These are phyloP conservation scores for Salticus scenicus DNA, from an alignment of 2,888 invertebrate genomes.

Conservation along the genomic window DNA sequence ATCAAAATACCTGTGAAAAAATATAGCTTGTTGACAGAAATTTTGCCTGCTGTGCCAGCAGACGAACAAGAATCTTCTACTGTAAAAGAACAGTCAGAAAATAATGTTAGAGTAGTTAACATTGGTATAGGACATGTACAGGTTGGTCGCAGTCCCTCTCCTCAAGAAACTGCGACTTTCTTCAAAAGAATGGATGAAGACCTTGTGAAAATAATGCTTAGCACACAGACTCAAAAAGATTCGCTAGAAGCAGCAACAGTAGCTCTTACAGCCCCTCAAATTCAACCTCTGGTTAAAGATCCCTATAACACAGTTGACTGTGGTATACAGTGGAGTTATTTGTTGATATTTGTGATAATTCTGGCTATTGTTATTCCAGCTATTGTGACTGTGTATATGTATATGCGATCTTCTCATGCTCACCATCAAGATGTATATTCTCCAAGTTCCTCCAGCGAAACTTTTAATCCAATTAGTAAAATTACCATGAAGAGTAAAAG, in stretches of 20 bases:
- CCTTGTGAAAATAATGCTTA: slow-evolving; percentile 56
- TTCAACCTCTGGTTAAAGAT: slow-evolving; percentile 63
- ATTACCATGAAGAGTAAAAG: slow-evolving; percentile 13
- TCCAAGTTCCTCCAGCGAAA: slow-evolving; percentile 21
- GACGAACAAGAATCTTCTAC: slow-evolving; percentile 13
- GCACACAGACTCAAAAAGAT: slow-evolving; percentile 63
- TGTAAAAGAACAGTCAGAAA: slow-evolving; percentile 12
- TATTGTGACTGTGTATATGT: slow-evolving; percentile 44
- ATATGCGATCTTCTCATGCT: slow-evolving; percentile 39
- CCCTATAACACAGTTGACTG: slow-evolving; percentile 64
- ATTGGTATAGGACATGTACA: slow-evolving; percentile 52
- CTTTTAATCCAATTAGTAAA: slow-evolving; percentile 21
- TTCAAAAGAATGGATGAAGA: slow-evolving; percentile 65
- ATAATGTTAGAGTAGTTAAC: slow-evolving; percentile 27
- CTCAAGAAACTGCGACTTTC: slow-evolving; percentile 57
- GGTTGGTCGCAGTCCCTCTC: slow-evolving; percentile 43
- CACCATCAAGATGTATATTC: slow-evolving; percentile 35
- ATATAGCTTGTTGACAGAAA: slow-evolving; percentile 70
- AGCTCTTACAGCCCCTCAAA: slow-evolving; percentile 58
- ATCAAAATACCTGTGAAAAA: slow-evolving; percentile 71
- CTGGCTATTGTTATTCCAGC: slow-evolving; percentile 53
- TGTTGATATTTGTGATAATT: slow-evolving; percentile 44
- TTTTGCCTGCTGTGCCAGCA: slow-evolving; percentile 28
- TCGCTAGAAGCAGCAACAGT: slow-evolving; percentile 59
- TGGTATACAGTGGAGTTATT: slow-evolving; percentile 61